These are phyloP conservation scores for Cirrhinus mrigala DNA, from an alignment of 2,797 vertebrate genomes.

Conservation along the genomic window DNA sequence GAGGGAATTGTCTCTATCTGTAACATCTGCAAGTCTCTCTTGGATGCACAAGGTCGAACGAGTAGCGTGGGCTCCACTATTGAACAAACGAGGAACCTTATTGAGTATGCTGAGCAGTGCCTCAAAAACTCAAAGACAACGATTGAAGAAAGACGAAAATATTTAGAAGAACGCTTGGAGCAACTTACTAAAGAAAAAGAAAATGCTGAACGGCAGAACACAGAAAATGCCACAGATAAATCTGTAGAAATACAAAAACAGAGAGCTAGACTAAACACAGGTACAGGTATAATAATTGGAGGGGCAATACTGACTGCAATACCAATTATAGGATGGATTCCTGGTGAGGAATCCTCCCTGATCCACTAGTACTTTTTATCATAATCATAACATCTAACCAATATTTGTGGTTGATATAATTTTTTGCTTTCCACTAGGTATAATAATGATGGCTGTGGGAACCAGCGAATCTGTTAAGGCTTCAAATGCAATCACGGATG, in stretches of 20 bases:
- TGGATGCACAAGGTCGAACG: not conserved
- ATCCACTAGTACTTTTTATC: not conserved
- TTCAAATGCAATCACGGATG: not conserved
- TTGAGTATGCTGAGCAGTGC: not conserved
- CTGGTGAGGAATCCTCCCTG: not conserved
- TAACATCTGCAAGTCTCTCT: not conserved
- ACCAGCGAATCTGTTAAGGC: not conserved
- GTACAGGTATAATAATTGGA: not conserved
- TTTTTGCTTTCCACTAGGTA: conserved; percentile 28
- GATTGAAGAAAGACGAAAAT: not conserved
- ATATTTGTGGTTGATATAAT: not conserved
- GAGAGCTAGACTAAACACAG: not conserved
- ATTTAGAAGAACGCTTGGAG: not conserved
- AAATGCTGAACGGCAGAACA: not conserved
- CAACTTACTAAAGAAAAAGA: not conserved
- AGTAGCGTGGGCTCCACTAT: not conserved
- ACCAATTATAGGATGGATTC: not conserved
- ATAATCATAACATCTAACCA: not conserved
- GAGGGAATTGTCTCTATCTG: not conserved
- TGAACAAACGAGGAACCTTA: not conserved
- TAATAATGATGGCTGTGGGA: not conserved
- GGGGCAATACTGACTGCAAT: not conserved
- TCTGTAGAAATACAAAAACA: not conserved
- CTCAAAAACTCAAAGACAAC: not conserved
- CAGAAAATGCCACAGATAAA: not conserved